Percentiles rank a stretch among this genome's conserved stretches.
Evolutionary conservation across 2,113 vertebrate species (phyloP).

Genomic region (mouse (Mus musculus)): DNA sequence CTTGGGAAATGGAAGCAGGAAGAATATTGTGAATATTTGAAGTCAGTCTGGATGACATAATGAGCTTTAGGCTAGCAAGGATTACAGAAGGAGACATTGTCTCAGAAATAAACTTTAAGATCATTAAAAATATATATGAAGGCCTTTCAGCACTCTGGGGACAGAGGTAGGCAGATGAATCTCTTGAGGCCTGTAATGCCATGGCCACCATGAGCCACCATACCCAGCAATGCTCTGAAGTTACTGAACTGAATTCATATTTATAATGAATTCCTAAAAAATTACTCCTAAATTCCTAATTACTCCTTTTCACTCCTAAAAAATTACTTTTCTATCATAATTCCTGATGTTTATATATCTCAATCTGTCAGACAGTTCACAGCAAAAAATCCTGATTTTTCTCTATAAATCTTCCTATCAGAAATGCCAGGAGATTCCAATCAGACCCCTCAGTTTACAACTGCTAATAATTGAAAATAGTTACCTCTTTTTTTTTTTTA

Average conservation of each 20-base stretch:
- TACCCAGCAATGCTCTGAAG: constrained; percentile 40
- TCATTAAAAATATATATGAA: constrained; percentile 22
- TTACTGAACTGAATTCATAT: constrained; percentile 45
- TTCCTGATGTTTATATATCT: constrained; percentile 37
- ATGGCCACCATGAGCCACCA: not conserved
- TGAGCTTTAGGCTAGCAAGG: not conserved
- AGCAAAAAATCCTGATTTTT: constrained; percentile 52
- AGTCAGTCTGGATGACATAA: not conserved
- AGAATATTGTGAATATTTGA: not conserved
- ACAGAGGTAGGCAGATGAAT: not conserved
- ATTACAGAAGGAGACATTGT: not conserved
- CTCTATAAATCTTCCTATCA: constrained; percentile 44
- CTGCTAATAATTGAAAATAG: constrained; percentile 2
- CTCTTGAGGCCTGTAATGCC: not conserved
- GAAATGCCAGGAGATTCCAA: not conserved
- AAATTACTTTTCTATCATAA: constrained; percentile 24
- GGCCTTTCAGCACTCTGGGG: not conserved
- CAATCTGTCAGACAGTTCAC: not conserved
- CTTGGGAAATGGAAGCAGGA: not conserved
- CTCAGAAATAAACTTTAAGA: not conserved
- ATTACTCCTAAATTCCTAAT: not conserved
- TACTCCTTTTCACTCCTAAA: not conserved
- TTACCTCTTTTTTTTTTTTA: constrained; percentile 9
- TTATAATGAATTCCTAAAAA: constrained; percentile 32
- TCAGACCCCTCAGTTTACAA: not conserved